These are phyloP conservation scores for Hycleus cichorii DNA, from an alignment of 1,140 invertebrate species.

Conservation along the genomic window DNA sequence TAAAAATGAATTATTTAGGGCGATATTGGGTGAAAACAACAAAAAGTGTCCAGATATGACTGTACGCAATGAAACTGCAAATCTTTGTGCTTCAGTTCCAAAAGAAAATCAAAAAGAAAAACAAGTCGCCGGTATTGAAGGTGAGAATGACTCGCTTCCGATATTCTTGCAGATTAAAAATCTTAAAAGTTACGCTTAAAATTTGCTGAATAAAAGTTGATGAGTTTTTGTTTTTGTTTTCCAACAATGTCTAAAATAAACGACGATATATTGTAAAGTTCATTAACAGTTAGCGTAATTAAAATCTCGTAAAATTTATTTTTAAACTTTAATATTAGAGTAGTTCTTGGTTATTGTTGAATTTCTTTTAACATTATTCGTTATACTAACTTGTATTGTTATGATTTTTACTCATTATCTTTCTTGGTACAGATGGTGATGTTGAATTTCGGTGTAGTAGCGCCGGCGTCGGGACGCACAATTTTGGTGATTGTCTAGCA, in stretches of 20 bases:
- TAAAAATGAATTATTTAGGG: no score
- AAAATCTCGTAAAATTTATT: not conserved
- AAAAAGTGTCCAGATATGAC: no score
- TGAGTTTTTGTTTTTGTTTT: not conserved
- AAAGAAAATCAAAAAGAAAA: no score
- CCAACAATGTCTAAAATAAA: not conserved
- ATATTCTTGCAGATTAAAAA: no score
- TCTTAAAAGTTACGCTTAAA: no score
- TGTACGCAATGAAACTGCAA: no score
- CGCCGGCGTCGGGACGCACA: slow-evolving; percentile 22
- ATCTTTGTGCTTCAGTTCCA: no score
- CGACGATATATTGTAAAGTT: not conserved
- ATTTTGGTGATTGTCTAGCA: slow-evolving; percentile 38
- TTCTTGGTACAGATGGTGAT: slow-evolving; percentile 35
- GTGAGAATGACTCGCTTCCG: no score
- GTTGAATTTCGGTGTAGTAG: slow-evolving; percentile 30
- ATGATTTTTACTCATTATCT: slow-evolving; percentile 39
- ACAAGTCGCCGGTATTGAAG: no score
- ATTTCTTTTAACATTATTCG: not conserved
- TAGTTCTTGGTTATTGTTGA: not conserved
- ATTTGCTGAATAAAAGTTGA: not conserved
- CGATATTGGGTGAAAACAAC: no score
- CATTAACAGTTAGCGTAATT: not conserved
- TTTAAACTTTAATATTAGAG: not conserved
- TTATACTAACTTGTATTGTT: slow-evolving; percentile 35